Conservation (phyloP, 2,113 vertebrate genomes). For the Hydropotes inermis region DNA sequence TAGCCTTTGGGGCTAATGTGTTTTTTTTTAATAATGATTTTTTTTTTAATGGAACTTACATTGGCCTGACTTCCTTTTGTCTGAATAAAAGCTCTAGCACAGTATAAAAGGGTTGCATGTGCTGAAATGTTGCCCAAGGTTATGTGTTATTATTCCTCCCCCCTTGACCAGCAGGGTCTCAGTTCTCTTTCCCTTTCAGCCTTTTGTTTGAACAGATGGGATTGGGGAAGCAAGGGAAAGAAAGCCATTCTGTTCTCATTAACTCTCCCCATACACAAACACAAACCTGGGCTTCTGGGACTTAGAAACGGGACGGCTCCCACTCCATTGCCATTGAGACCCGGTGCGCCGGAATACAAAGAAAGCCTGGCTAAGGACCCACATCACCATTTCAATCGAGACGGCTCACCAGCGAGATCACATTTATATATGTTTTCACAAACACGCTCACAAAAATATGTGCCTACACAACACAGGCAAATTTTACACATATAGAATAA, state of each 20-base stretch:
- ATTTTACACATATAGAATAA: neutral
- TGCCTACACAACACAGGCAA: neutral
- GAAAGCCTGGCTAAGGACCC: conserved; percentile 46
- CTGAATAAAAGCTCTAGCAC: conserved; percentile 82
- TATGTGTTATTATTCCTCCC: conserved; percentile 87
- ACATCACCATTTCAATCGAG: conserved; percentile 15
- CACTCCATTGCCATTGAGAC: conserved; percentile 76
- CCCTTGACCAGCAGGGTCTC: conserved; percentile 90
- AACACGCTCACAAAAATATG: neutral
- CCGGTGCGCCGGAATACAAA: conserved; percentile 76
- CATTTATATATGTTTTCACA: neutral
- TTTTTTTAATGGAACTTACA: conserved; percentile 58
- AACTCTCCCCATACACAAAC: conserved; percentile 86
- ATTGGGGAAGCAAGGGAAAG: conserved; percentile 82
- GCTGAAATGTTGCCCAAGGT: conserved; percentile 89
- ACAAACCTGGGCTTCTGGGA: conserved; percentile 84
- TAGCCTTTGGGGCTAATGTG: conserved; percentile 73
- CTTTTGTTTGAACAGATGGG: conserved; percentile 91
- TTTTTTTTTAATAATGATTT: conserved; percentile 52
- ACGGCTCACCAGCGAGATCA: neutral
- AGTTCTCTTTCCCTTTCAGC: conserved; percentile 85
- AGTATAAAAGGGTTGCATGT: conserved; percentile 85
- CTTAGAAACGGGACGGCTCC: conserved; percentile 76
- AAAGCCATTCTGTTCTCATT: conserved; percentile 88
- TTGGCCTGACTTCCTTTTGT: conserved; percentile 80